These are phyloP conservation scores for Temnothorax longispinosus DNA, from an alignment of 1,140 invertebrate genomes.

Conservation along the genomic window DNA sequence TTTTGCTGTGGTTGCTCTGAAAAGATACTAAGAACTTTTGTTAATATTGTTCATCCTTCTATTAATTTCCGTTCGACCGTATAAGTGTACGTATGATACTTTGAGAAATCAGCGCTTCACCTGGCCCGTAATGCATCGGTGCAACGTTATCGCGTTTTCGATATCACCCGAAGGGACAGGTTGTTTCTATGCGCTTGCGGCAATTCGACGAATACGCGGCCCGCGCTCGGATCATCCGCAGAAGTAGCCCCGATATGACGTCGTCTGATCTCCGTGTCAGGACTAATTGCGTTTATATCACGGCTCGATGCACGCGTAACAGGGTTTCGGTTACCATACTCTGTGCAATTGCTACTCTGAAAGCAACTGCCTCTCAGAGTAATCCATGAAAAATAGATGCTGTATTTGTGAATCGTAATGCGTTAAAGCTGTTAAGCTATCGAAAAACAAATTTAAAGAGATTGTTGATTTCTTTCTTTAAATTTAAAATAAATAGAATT, in stretches of 20 bases:
- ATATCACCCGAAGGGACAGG: constrained; percentile 71
- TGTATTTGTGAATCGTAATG: not conserved
- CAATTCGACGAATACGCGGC: constrained; percentile 68
- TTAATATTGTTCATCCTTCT: not conserved
- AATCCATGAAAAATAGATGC: constrained; percentile 1
- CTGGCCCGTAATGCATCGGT: constrained; percentile 6
- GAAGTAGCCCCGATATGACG: constrained; percentile 53
- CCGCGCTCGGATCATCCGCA: constrained; percentile 65
- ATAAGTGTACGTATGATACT: constrained; percentile 46
- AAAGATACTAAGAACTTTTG: not conserved
- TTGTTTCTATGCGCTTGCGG: constrained; percentile 64
- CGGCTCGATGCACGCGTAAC: constrained; percentile 43
- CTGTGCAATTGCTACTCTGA: constrained; percentile 18
- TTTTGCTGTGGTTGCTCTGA: not conserved
- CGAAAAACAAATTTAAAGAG: not conserved
- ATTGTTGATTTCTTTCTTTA: not conserved
- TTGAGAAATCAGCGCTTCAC: constrained; percentile 60
- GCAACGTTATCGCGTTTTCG: constrained; percentile 54
- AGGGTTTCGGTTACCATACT: constrained; percentile 30
- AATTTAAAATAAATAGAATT: not conserved
- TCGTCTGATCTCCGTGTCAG: constrained; percentile 57
- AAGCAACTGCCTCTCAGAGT: not conserved
- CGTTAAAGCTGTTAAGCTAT: not conserved
- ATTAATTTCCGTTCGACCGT: not conserved
- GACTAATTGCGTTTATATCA: constrained; percentile 61